Percentiles rank a stretch among this genome's conserved stretches.
These are phyloP conservation scores for Myopa tessellatipennis DNA, from an alignment of 2,888 invertebrate genomes.

Conservation along the genomic window DNA sequence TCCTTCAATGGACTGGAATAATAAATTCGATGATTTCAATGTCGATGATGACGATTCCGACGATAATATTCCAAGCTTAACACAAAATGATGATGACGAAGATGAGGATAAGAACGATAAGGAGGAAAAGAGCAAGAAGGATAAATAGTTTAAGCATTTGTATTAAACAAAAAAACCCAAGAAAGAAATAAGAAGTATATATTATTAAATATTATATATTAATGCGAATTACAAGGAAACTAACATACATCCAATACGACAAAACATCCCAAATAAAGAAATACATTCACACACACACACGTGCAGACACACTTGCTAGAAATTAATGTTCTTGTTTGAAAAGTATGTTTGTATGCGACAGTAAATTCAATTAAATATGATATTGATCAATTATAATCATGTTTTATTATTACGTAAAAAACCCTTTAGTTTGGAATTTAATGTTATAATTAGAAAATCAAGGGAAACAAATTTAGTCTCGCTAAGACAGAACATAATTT, in stretches of 20 bases:
- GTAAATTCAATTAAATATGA: constrained; percentile 37
- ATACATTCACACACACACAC: constrained; percentile 50
- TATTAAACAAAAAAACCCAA: constrained; percentile 28
- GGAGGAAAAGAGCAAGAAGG: constrained; percentile 50
- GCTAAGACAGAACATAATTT: background rate
- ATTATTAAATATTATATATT: constrained; percentile 27
- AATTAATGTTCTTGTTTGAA: constrained; percentile 58
- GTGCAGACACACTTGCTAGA: constrained; percentile 54
- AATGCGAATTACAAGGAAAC: constrained; percentile 19
- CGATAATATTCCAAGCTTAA: constrained; percentile 70
- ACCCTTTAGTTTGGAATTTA: background rate
- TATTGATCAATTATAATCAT: constrained; percentile 32
- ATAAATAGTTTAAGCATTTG: constrained; percentile 46
- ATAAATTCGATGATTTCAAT: constrained; percentile 76
- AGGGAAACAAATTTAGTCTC: background rate
- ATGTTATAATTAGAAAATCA: background rate
- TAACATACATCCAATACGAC: background rate
- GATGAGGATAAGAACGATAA: constrained; percentile 59
- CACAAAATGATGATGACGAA: constrained; percentile 62
- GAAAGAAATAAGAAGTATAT: constrained; percentile 32
- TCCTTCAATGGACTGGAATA: constrained; percentile 53
- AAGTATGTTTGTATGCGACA: constrained; percentile 49
- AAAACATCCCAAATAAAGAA: background rate
- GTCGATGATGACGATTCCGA: constrained; percentile 80
- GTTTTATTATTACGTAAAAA: constrained; percentile 24